Evolutionary conservation across 2,888 invertebrate species (phyloP), one percentile per base, ranked within the genome.

Genomic region (Rugalucina vietnamica): DNA sequence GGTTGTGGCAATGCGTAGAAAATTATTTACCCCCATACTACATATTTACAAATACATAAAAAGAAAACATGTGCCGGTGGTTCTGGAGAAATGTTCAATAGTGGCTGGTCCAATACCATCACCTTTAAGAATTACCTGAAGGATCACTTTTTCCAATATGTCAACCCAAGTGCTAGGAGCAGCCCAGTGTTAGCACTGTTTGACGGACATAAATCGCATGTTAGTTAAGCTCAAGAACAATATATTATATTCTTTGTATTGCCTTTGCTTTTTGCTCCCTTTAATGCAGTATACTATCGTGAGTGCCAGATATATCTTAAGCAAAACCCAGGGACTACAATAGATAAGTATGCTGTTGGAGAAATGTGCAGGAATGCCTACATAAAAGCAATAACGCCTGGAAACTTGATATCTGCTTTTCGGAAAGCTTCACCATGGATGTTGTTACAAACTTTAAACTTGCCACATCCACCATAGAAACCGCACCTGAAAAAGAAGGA

Each of bases 241-340:
- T 86, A 81, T 74, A 75, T 83, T 12, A 78, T 78, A 32, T 79
- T 86, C 49, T 86, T 81, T 37, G 79, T 85, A 43, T 75, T 86
- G 18, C 86, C 86, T 3, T 78, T 83, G 27, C 86, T 83, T 81
- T 73, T 74, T 65, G 83, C 76, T 14, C 78, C 76, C 14, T 39
- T 86, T 18, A 69, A 83, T 65, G 75, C 78, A 49, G 60, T 78
- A 29, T 86, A 86, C 81, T 72, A 86, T 43, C 77, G 76, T 34
- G 76, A 69, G 12, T 81, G 83, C 54, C 86, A 84, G 76, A 76
- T 69, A 69, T 89, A 86, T 78, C 14, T 77, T 4, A 32, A 50
- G n/a, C 1, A 70, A 14, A 65, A 77, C 24, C 43, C 70, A 43
- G 77, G 71, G 10, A 29, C 4, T 21, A n/a, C 14, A 21, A 69